Base-by-base conservation (phyloP, 2,888 invertebrate genomes). In the Platycheirus albimanus region DNA sequence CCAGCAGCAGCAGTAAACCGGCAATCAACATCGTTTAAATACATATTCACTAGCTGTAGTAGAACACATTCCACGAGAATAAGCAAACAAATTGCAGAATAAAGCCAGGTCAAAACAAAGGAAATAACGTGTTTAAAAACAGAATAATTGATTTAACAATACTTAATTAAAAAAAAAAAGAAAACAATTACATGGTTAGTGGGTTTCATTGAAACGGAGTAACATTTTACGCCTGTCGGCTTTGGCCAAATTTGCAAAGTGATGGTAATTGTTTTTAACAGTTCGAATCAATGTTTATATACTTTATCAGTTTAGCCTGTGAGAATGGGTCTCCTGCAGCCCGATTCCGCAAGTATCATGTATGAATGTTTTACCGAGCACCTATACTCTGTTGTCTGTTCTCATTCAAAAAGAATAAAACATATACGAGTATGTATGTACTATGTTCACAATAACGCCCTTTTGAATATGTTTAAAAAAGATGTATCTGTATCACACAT, bases 91-190 rank as follows among this genome's bases (percentile, higher is more conserved):
- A 72, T 52, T 58, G 45, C 24, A 41, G 56, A 52, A 67, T 36
- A 63, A 71, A 56, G 38, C 15, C 13, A n/a, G 8, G 13, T n/a
- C n/a, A 56, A 71, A 43, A 64, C 49, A 71, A 67, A 54, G 54
- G 41, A 64, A 63, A 52, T 52, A 41, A 49, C 43, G 33, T 76
- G 67, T 41, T 10, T 6, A 15, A 24, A 38, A 67, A 45, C 36
- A 47, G 61, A 77, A 71, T 58, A 80, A 80, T 80, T 64, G 76
- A 77, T 61, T 71, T 67, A 72, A 77, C 71, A 77, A 64, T 67
- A 49, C 33, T 81, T 77, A 81, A 77, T 71, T 77, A 66, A 30
- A 19, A 51, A 19, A 17, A 45, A 10, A 15, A 13, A 36, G 38
- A 66, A 58, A 71, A 77, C 77, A 81, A 81, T 81, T 81, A 71